Evolutionary conservation across 2,888 invertebrate genomes (phyloP).

Genomic region (Timema cristinae): DNA sequence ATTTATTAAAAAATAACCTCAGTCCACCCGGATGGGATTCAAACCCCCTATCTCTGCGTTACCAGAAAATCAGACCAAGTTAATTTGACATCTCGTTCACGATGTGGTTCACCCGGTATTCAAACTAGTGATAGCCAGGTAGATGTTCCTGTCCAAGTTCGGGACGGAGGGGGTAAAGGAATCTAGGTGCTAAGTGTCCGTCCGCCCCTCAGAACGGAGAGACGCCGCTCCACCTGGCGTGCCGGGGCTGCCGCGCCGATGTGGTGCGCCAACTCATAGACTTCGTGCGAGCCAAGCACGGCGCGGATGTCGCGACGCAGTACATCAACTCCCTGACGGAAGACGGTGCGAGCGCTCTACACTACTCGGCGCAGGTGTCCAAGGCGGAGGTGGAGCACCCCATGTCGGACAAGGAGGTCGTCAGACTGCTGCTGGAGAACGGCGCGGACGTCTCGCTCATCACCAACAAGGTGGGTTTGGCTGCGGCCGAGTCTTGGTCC

Average conservation of each 20-base stretch:
- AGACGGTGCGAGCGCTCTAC: slow-evolving; percentile 91
- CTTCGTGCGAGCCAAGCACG: slow-evolving; percentile 71
- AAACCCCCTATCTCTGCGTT: too few species aligned
- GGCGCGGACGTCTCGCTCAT: slow-evolving; percentile 85
- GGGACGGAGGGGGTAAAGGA: too few species aligned
- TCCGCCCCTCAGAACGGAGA: slow-evolving; percentile 70
- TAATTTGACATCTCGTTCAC: too few species aligned
- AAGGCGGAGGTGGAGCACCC: slow-evolving; percentile 73
- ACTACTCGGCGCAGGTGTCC: slow-evolving; percentile 88
- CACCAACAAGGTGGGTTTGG: slow-evolving; percentile 58
- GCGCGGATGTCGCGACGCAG: slow-evolving; percentile 71
- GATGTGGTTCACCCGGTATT: too few species aligned
- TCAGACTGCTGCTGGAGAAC: slow-evolving; percentile 81
- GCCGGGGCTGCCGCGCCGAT: slow-evolving; percentile 77
- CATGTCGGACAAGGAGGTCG: slow-evolving; percentile 75
- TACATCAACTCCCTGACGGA: slow-evolving; percentile 86
- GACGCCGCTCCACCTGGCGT: slow-evolving; percentile 93
- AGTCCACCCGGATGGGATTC: too few species aligned
- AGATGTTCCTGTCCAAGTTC: too few species aligned
- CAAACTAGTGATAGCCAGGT: too few species aligned
- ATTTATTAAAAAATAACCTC: too few species aligned
- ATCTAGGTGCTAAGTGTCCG: too few species aligned
- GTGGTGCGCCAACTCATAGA: slow-evolving; percentile 83
- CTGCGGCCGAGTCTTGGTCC: too few species aligned
- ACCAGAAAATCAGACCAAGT: too few species aligned